Evolutionary conservation across 2,113 vertebrate genomes (phyloP), one percentile per base, ranked within the genome.

Genomic region (Herpetotheres cachinnans): DNA sequence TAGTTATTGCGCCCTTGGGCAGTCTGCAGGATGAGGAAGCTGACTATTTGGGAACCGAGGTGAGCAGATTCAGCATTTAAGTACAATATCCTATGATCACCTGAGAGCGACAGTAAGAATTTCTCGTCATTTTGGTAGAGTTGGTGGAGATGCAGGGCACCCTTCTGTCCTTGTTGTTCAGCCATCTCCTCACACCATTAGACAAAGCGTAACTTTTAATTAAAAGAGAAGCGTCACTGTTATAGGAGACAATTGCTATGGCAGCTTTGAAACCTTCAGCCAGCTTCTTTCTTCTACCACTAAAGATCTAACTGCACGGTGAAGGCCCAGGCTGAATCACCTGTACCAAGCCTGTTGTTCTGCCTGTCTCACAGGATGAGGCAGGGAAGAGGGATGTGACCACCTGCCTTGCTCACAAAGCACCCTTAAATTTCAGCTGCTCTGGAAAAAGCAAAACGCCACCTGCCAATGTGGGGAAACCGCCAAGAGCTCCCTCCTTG

Each of bases 1-100:
- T 98, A 97, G 93, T 98, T 97, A 97, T 19, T 90, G 94, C 2
- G 91, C 97, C 97, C 96, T 82, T 73, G 97, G 97, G 98, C 96
- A 89, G 79, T 69, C 40, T 81, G 86, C 87, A 86, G 74, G 93
- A 95, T 88, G 85, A 93, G 76, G 93, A 97, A 97, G 88, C 74
- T 50, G 69, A 24, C 46, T 94, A 27, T 95, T 77, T 93, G 90
- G 95, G 90, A 81, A 97, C 89, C 56, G 93, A 34, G 81, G 59
- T 50, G 85, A 97, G 86, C 70, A 82, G 93, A 95, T 77, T 95
- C 77, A 73, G 92, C 88, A 42, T 58, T 95, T 77, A 86, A 78
- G 66, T 82, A 44, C 63, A 89, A 20, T 70, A 88, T 91, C 63
- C 66, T 79, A 7, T 47, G 80, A 72, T 62, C 81, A 89, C 27